phyloP scores from a whole-genome alignment of 2,113 vertebrate genomes.

The Tragelaphus imberbis region DNA sequence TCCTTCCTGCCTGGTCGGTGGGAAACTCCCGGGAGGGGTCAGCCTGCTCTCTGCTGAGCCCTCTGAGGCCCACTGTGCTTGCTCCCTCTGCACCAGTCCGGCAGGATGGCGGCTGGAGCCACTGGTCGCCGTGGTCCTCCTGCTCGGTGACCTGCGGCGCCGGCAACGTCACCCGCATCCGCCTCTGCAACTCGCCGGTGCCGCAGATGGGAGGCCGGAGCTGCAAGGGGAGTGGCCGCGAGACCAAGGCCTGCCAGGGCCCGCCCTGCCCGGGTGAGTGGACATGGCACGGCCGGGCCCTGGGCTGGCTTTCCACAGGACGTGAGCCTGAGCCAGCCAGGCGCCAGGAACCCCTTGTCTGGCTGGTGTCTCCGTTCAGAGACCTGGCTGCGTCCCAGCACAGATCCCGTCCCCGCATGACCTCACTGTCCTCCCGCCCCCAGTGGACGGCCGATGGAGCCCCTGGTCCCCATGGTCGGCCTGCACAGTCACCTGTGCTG shows the following conservation, averaged over 20 bases:
- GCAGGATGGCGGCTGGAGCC: constrained; percentile 95
- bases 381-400: rapidly evolving
- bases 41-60: rapidly evolving
- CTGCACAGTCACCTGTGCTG: constrained; percentile 91
- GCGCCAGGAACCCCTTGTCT: rapidly evolving
- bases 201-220: constrained; percentile 94
- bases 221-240: constrained; percentile 91
- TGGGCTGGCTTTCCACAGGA: neutral
- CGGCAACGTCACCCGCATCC: constrained; percentile 94
- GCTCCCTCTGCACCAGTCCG: constrained; percentile 81
- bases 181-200: constrained; percentile 95
- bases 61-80: neutral
- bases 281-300: rapidly evolving
- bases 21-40: rapidly evolving
- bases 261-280: constrained; percentile 89
- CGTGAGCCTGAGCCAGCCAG: rapidly evolving
- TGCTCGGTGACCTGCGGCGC: constrained; percentile 93
- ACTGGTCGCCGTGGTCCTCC: constrained; percentile 98
- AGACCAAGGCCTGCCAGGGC: constrained; percentile 91
- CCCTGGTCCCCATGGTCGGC: constrained; percentile 97
- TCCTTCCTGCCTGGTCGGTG: rapidly evolving
- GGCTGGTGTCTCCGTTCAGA: neutral
- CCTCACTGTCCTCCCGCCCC: neutral
- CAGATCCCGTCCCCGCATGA: rapidly evolving
- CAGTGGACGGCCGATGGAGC: constrained; percentile 96